Conservation (phyloP, 2,113 vertebrate genomes). For the Talpa occidentalis region DNA sequence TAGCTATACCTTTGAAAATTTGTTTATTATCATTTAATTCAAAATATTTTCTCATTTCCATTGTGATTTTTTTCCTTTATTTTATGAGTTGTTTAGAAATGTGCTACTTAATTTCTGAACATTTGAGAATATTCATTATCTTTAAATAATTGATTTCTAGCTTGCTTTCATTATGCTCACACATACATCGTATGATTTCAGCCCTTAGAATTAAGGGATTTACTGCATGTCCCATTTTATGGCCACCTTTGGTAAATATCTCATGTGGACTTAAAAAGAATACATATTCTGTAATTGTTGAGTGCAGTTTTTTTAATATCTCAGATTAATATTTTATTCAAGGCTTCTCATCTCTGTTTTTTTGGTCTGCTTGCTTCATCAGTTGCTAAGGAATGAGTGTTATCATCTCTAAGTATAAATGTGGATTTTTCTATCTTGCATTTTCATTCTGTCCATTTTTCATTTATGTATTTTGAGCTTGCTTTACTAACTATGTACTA, state of each 20-base stretch:
- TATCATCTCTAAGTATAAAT: not conserved
- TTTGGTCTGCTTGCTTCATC: not conserved
- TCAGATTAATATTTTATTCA: slow-evolving; percentile 35
- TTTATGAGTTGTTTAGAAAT: slow-evolving; percentile 47
- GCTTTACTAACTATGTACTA: not conserved
- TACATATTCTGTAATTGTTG: not conserved
- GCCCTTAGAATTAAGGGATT: slow-evolving; percentile 32
- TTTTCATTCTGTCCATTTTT: slow-evolving; percentile 12
- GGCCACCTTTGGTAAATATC: slow-evolving; percentile 29
- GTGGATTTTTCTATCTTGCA: not conserved
- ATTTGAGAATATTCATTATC: slow-evolving; percentile 47
- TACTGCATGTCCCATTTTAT: not conserved
- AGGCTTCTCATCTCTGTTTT: not conserved
- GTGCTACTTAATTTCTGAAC: slow-evolving; percentile 45
- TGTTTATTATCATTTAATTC: slow-evolving; percentile 51
- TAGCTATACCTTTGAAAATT: not conserved
- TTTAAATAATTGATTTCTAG: slow-evolving; percentile 58
- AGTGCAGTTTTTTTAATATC: not conserved
- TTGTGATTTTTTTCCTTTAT: slow-evolving; percentile 30
- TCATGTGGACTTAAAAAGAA: not conserved
- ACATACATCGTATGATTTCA: not conserved
- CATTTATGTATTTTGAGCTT: slow-evolving; percentile 26
- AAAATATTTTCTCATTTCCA: slow-evolving; percentile 38
- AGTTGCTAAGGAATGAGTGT: not conserved
- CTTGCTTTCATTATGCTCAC: slow-evolving; percentile 38